Evolutionary conservation across 2,113 vertebrate genomes (phyloP).

Genomic region (Onychostoma macrolepis): DNA sequence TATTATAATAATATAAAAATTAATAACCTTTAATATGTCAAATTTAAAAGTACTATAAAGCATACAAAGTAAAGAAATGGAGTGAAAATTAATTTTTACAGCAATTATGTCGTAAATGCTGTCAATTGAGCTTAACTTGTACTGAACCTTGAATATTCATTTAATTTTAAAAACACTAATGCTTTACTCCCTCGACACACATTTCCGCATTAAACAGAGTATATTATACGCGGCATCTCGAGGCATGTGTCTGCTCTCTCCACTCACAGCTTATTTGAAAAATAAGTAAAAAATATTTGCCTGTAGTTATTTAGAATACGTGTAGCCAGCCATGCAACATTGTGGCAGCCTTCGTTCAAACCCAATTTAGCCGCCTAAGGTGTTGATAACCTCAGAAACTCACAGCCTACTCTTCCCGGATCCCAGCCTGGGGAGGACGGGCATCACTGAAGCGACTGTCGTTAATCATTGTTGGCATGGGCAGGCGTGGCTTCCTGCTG

Average conservation of each 20-base stretch:
- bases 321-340: constrained; percentile 24
- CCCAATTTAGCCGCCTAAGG: constrained; percentile 35
- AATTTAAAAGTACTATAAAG: not conserved
- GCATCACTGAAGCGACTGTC: constrained; percentile 14
- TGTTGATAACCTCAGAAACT: constrained; percentile 42
- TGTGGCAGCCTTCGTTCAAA: constrained; percentile 24
- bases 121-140: not conserved
- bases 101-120: not conserved
- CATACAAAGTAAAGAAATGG: not conserved
- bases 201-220: not conserved
- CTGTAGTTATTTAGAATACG: not conserved
- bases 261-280: not conserved
- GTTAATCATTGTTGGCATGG: constrained; percentile 42
- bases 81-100: not conserved
- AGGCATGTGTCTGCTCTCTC: not conserved
- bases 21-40: not conserved
- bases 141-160: not conserved
- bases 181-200: not conserved
- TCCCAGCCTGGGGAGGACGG: constrained; percentile 20
- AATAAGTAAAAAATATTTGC: constrained; percentile 2
- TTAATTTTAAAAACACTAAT: not conserved
- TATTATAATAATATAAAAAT: not conserved
- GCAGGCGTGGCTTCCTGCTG: constrained; percentile 46
- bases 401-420: not conserved
- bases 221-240: not conserved